Evolutionary conservation across 1,140 invertebrate species (phyloP).

Genomic region (Drosophila tani): DNA sequence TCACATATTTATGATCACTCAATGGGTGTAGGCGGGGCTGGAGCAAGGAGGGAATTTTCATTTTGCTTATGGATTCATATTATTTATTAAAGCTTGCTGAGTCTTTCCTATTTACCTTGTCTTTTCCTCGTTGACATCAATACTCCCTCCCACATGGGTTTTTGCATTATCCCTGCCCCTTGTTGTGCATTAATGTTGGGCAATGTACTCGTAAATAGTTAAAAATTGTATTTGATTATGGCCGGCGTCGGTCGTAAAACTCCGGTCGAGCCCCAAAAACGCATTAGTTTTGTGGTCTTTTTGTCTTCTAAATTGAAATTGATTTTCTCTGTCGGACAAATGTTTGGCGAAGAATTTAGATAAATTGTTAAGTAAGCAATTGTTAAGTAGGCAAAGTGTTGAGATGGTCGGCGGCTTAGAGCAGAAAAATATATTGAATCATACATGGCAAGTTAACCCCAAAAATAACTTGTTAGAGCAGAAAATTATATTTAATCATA

Average conservation of each 20-base stretch:
- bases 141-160: slow-evolving; percentile 36
- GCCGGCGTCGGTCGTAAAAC: slow-evolving; percentile 29
- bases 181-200: slow-evolving; percentile 69
- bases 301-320: slow-evolving; percentile 44
- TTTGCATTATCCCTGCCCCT: slow-evolving; percentile 35
- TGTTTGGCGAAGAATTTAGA: slow-evolving; percentile 55
- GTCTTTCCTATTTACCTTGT: slow-evolving; percentile 12
- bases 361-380: slow-evolving; percentile 76
- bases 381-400: slow-evolving; percentile 58
- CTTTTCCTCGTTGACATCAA: slow-evolving; percentile 44
- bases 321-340: slow-evolving; percentile 53
- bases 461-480: neutral
- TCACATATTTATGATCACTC: slow-evolving; percentile 79
- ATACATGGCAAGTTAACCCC: too few relatives aligned
- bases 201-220: slow-evolving; percentile 77
- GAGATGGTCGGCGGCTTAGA: neutral
- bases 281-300: slow-evolving; percentile 15
- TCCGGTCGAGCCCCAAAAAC: neutral
- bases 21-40: slow-evolving; percentile 39
- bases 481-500: neutral
- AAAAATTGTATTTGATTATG: slow-evolving; percentile 81
- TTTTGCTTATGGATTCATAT: slow-evolving; percentile 63
- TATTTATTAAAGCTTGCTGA: slow-evolving; percentile 56
- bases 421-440: neutral
- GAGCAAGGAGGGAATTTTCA: slow-evolving; percentile 15